Conservation (phyloP, 2,797 vertebrate species). For the Pangasius mekongensis region DNA sequence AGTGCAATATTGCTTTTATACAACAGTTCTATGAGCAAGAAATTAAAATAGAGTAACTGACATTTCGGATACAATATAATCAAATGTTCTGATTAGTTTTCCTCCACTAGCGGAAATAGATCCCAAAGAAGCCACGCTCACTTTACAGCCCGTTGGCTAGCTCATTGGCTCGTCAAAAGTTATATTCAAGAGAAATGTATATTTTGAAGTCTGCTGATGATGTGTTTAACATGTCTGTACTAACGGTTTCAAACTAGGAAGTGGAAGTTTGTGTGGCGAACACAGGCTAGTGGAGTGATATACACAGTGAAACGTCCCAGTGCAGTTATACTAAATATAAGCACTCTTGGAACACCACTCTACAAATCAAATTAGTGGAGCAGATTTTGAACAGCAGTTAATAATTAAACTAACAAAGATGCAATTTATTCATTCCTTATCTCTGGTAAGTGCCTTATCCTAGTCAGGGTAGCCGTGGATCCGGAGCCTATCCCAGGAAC, state of each 20-base stretch:
- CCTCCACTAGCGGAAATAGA: background rate
- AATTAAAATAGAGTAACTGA: background rate
- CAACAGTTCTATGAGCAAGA: background rate
- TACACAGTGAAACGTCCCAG: background rate
- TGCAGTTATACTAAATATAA: background rate
- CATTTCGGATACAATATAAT: background rate
- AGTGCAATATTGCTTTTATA: no score
- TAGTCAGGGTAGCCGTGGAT: background rate
- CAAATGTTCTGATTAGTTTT: background rate
- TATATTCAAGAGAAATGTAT: background rate
- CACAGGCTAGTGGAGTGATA: background rate
- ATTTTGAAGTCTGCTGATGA: background rate
- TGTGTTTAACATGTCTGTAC: background rate
- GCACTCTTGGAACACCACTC: background rate
- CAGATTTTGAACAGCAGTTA: background rate
- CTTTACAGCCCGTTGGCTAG: no score
- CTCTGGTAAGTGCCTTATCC: no score
- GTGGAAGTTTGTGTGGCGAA: background rate
- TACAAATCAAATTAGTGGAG: background rate
- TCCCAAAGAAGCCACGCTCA: no score
- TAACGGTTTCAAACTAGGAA: background rate
- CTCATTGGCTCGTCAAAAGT: background rate
- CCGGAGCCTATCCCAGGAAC: background rate
- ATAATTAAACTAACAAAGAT: background rate
- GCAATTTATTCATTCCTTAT: background rate